Percentiles rank a stretch among this genome's conserved stretches.
Evolutionary conservation across 2,797 vertebrate genomes (phyloP).

Genomic region (Eospalax fontanierii): DNA sequence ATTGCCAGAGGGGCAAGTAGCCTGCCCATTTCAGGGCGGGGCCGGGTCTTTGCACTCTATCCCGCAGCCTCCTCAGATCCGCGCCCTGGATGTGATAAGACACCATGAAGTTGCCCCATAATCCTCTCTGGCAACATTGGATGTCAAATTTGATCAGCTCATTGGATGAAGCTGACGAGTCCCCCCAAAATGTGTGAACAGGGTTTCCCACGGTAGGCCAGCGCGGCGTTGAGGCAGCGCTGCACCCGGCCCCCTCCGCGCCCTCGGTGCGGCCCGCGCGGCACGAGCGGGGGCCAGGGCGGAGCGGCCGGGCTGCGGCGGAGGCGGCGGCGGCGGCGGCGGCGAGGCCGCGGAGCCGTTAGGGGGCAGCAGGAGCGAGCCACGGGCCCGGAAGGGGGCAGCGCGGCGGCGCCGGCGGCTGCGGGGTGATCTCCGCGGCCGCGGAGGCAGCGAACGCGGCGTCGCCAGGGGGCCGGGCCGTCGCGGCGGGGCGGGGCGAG

Average conservation of each 20-base stretch:
- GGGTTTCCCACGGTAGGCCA: constrained; percentile 34
- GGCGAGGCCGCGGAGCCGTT: constrained; percentile 57
- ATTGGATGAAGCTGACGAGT: constrained; percentile 72
- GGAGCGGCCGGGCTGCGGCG: constrained; percentile 86
- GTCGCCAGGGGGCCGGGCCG: constrained; percentile 27
- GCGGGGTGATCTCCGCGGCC: background rate
- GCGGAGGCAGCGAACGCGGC: background rate
- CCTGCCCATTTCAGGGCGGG: background rate
- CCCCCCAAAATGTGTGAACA: constrained; percentile 75
- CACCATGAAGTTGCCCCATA: constrained; percentile 76
- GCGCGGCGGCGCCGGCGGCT: constrained; percentile 44
- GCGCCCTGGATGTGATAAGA: constrained; percentile 64
- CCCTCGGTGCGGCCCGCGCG: background rate
- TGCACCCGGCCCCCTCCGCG: background rate
- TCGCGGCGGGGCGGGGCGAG: constrained; percentile 28
- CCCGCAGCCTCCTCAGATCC: constrained; percentile 42
- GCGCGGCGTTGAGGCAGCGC: background rate
- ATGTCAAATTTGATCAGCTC: constrained; percentile 79
- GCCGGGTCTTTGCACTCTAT: background rate
- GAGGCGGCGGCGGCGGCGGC: constrained; percentile 66
- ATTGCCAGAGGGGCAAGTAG: background rate
- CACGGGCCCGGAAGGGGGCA: constrained; percentile 62
- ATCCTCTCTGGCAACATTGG: constrained; percentile 77
- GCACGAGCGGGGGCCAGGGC: background rate
- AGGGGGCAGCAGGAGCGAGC: constrained; percentile 51